phyloP scores from a whole-genome alignment of 2,888 invertebrate species.

The Homarus gammarus region DNA sequence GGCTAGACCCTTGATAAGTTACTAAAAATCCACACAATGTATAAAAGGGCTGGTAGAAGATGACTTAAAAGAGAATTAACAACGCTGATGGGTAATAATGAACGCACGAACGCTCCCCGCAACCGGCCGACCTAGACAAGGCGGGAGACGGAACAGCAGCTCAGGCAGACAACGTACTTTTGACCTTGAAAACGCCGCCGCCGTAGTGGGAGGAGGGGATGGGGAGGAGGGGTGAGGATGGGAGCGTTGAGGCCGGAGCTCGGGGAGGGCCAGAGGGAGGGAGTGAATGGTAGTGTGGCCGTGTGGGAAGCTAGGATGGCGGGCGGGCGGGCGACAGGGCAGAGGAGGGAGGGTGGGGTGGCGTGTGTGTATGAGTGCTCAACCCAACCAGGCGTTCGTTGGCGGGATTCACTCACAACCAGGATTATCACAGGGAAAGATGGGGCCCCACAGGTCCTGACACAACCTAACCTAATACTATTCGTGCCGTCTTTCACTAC shows the following conservation, averaged over 20 bases:
- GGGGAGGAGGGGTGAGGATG: constrained; percentile 10
- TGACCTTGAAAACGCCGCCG: constrained; percentile 73
- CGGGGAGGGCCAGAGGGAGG: not conserved
- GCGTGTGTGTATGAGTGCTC: not conserved
- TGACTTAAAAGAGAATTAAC: too few relatives aligned
- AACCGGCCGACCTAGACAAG: constrained; percentile 55
- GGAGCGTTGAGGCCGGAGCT: not conserved
- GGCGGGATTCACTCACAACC: too few relatives aligned
- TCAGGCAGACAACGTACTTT: constrained; percentile 66
- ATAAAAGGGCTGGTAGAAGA: too few relatives aligned
- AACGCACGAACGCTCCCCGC: not conserved
- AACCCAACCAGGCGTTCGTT: too few relatives aligned
- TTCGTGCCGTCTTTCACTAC: too few relatives aligned
- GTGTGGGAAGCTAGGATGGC: not conserved
- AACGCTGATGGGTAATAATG: not conserved
- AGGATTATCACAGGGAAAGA: too few relatives aligned
- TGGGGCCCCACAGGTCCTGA: too few relatives aligned
- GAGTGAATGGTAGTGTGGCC: constrained; percentile 39
- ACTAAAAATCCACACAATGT: not conserved
- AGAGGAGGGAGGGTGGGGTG: not conserved
- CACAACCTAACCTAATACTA: too few relatives aligned
- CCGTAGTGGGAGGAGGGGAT: constrained; percentile 27
- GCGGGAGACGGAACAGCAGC: constrained; percentile 34
- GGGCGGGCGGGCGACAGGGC: not conserved
- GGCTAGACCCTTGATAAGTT: too few relatives aligned